Percentiles rank a stretch among this genome's conserved stretches.
Evolutionary conservation across 1,140 invertebrate genomes (phyloP).

Genomic region (Eueides isabella): DNA sequence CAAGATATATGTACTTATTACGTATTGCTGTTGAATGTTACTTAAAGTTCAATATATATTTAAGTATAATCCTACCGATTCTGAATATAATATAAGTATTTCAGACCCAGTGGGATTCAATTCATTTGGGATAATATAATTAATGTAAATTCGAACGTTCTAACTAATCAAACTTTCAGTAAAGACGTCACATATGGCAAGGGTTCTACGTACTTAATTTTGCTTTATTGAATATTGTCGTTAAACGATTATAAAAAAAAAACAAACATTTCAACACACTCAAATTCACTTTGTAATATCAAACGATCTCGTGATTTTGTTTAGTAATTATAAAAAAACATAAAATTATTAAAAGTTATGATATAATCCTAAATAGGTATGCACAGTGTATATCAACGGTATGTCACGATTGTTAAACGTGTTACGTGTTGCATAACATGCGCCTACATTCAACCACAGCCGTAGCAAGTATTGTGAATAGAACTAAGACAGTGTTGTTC

Average conservation of each 20-base stretch:
- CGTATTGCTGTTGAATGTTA: not conserved
- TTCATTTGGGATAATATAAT: not conserved
- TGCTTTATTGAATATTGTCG: too few relatives aligned
- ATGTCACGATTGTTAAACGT: slow-evolving; percentile 21
- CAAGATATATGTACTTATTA: not conserved
- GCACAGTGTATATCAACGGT: not conserved
- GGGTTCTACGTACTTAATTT: too few relatives aligned
- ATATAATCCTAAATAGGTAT: not conserved
- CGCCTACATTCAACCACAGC: slow-evolving; percentile 16
- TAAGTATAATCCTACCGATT: too few relatives aligned
- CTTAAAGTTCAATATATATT: not conserved
- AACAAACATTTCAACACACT: too few relatives aligned
- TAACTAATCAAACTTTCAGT: too few relatives aligned
- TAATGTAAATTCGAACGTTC: too few relatives aligned
- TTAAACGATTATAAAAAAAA: too few relatives aligned
- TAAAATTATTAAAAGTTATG: not conserved
- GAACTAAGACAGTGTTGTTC: slow-evolving; percentile 28
- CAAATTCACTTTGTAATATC: too few relatives aligned
- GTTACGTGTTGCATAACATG: slow-evolving; percentile 27
- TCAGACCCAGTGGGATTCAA: not conserved
- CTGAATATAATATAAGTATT: not conserved
- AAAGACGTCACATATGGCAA: too few relatives aligned
- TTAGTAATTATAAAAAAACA: too few relatives aligned
- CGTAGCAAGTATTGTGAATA: slow-evolving; percentile 28
- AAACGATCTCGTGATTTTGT: too few relatives aligned